Conservation (phyloP, 2,888 invertebrate genomes). For the Drosophila robusta region DNA sequence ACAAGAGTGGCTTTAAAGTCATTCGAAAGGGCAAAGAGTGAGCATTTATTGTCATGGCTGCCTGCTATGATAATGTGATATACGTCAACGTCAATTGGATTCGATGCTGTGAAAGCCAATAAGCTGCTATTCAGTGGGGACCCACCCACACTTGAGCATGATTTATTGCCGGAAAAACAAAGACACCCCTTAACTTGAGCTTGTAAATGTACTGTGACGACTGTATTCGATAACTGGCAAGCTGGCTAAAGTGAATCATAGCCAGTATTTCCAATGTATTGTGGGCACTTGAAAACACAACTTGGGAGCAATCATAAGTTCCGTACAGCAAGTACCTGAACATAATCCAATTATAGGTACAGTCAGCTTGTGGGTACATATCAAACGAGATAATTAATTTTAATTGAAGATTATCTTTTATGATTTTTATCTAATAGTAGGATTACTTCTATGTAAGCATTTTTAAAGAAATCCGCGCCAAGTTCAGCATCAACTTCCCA, state of each 20-base stretch:
- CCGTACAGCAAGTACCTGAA: slow-evolving; percentile 8
- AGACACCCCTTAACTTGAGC: slow-evolving; percentile 64
- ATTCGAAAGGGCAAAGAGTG: slow-evolving; percentile 47
- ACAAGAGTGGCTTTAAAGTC: slow-evolving; percentile 59
- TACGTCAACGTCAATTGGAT: slow-evolving; percentile 80
- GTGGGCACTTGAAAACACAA: slow-evolving; percentile 37
- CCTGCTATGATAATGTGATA: slow-evolving; percentile 78
- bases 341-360: slow-evolving; percentile 21
- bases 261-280: slow-evolving; percentile 41
- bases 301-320: slow-evolving; percentile 25
- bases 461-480: background rate
- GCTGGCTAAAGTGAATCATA: slow-evolving; percentile 63
- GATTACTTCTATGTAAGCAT: background rate
- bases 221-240: slow-evolving; percentile 44
- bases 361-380: background rate
- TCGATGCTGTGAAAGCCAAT: slow-evolving; percentile 76
- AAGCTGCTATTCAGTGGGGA: slow-evolving; percentile 73
- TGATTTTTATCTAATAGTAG: background rate
- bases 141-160: slow-evolving; percentile 63
- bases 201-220: slow-evolving; percentile 60
- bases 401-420: slow-evolving; percentile 10
- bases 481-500: background rate
- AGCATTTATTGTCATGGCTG: slow-evolving; percentile 73
- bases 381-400: slow-evolving; percentile 6
- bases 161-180: slow-evolving; percentile 74